Conservation (phyloP, 2,113 vertebrate genomes). For the Notechis scutatus region DNA sequence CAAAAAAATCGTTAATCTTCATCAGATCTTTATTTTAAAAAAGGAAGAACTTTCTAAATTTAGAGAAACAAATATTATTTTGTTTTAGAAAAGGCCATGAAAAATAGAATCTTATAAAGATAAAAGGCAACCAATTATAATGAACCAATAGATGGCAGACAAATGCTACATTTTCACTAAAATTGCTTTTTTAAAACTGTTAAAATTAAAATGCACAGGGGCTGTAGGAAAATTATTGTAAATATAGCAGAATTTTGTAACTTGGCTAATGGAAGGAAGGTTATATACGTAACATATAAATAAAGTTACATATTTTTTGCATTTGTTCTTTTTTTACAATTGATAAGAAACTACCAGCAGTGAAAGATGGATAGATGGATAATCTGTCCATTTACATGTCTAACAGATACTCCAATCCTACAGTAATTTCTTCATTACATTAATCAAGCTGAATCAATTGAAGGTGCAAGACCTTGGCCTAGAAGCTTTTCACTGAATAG, state of each 20-base stretch:
- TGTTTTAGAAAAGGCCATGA: not conserved
- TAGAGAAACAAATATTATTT: not conserved
- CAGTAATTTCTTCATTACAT: not conserved
- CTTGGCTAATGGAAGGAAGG: not conserved
- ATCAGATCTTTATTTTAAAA: not conserved
- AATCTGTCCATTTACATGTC: not conserved
- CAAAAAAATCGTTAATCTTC: not conserved
- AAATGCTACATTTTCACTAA: constrained; percentile 17
- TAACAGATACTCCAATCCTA: not conserved
- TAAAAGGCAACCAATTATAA: not conserved
- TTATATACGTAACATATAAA: not conserved
- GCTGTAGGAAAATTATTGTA: not conserved
- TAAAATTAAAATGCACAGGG: not conserved
- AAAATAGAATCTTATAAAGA: not conserved
- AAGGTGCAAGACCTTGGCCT: not conserved
- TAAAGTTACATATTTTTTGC: not conserved
- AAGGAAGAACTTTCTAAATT: not conserved
- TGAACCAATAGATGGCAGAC: constrained; percentile 12
- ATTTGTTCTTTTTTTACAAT: not conserved
- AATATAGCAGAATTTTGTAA: not conserved
- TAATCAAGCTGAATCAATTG: not conserved
- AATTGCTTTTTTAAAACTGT: not conserved
- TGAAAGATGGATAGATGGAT: not conserved
- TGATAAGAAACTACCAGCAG: not conserved
- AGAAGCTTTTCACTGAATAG: not conserved